Percentiles rank a stretch among this genome's conserved stretches.
Conservation (phyloP, 1,140 invertebrate genomes). For the Anoplolepis gracilipes region DNA sequence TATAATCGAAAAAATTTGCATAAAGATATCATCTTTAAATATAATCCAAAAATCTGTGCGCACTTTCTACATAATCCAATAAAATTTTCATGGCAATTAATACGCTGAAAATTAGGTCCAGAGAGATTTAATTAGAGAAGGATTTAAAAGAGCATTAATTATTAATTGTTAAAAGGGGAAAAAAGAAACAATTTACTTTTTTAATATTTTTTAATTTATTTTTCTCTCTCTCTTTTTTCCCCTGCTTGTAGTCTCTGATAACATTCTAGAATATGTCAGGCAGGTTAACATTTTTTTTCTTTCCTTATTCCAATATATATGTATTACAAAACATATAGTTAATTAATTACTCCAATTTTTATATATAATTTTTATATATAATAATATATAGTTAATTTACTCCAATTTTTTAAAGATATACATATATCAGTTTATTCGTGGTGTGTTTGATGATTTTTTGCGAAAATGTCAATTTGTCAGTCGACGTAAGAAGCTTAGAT, state of each 20-base stretch:
- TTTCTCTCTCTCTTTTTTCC: neutral
- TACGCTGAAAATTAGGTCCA: too few relatives aligned
- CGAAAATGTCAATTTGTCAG: constrained; percentile 29
- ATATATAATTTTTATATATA: too few relatives aligned
- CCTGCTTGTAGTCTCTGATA: neutral
- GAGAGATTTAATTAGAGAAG: neutral
- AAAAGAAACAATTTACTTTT: too few relatives aligned
- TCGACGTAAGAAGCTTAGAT: constrained; percentile 2
- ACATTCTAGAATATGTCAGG: neutral
- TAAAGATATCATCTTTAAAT: too few relatives aligned
- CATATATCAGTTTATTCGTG: neutral
- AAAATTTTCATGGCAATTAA: too few relatives aligned
- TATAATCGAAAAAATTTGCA: too few relatives aligned
- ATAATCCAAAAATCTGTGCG: too few relatives aligned
- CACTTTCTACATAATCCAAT: too few relatives aligned
- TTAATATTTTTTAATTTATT: neutral
- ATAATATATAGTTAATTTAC: too few relatives aligned
- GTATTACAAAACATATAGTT: neutral
- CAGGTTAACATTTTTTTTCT: too few relatives aligned
- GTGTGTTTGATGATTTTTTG: neutral
- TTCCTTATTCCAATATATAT: too few relatives aligned
- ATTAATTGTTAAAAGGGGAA: neutral
- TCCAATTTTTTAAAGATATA: neutral
- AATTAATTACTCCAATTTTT: neutral
- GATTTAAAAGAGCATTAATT: neutral